These are phyloP conservation scores for Dendroctonus ponderosae DNA, from an alignment of 1,140 invertebrate genomes.

Conservation along the genomic window DNA sequence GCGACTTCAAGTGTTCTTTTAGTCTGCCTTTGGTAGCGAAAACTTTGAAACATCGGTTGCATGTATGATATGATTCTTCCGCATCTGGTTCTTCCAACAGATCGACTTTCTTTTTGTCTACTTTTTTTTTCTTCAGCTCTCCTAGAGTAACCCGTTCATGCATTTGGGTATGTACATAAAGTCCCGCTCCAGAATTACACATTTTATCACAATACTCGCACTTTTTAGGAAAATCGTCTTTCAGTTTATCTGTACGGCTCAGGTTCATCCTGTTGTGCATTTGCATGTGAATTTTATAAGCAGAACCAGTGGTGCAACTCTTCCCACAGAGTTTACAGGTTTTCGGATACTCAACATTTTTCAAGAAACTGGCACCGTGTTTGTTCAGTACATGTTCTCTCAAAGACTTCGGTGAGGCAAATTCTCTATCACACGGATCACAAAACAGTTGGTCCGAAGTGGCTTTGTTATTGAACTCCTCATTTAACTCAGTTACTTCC, in stretches of 20 bases:
- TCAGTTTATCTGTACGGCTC: constrained; percentile 3
- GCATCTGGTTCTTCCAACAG: constrained; percentile 23
- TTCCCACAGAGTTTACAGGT: constrained; percentile 43
- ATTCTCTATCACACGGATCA: constrained; percentile 38
- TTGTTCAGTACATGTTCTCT: constrained; percentile 43
- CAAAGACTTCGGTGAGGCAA: constrained; percentile 36
- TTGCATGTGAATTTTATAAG: constrained; percentile 38
- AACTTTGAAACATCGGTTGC: constrained; percentile 48
- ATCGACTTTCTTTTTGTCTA: constrained; percentile 8
- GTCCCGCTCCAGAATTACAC: constrained; percentile 37
- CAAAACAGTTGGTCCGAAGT: constrained; percentile 36
- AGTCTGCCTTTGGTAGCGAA: constrained; percentile 44
- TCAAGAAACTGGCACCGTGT: constrained; percentile 29
- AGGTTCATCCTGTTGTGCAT: constrained; percentile 39
- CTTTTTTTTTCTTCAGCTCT: constrained; percentile 20
- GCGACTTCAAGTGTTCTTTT: constrained; percentile 45
- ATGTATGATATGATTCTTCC: constrained; percentile 45
- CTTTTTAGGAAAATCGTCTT: constrained; percentile 39
- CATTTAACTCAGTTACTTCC: too few species aligned
- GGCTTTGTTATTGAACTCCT: neutral
- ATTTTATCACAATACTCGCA: constrained; percentile 44
- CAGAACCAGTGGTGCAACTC: constrained; percentile 37
- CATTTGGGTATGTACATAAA: constrained; percentile 41
- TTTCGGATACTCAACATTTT: constrained; percentile 36
- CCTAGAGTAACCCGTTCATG: constrained; percentile 37